Base-by-base conservation (phyloP, 2,888 invertebrate genomes). In the Nysson spinosus region DNA sequence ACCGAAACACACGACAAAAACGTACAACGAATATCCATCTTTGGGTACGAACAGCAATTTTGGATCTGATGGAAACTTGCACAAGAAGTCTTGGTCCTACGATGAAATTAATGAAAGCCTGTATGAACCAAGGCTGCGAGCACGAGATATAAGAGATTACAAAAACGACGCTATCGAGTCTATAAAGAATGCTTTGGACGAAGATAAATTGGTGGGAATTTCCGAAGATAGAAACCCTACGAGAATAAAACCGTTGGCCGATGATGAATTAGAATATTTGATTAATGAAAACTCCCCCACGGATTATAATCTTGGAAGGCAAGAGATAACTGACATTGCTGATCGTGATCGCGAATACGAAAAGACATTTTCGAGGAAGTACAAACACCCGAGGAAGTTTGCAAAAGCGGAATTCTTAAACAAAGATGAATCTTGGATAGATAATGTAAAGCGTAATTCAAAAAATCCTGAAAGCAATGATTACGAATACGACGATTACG, bases 291-390 rank as follows among this genome's bases (percentile, higher is more conserved):
- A 55, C 3, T 28, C 52, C 4, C 16, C 56, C 0, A 22, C 14
- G 1, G 62, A 62, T 26, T 66, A 69, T 26, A 26, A 43, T 0
- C 35, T 57, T 9, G 19, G 32, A 0, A 47, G 58, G 1, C 22
- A 66, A 5, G n/a, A n/a, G n/a, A n/a, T n/a, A n/a, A 6, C 17
- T 0, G 43, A 40, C 0, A 28, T 14, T n/a, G n/a, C n/a, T 5
- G 52, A 60, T 11, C 34, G 60, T 0, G 65, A 66, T 0, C 67
- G 65, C 0, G 71, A 78, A 17, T 79, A 84, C 32, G 81, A 78
- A 34, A 78, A 72, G 16, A 51, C 64, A 1, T 84, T 83, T 22
- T 69, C 82, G 0, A 60, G 67, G 20, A 83, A 82, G 50, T 82
- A 83, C 40, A 77, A 80, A 22, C 68, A 61, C 12, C 69, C 54